Evolutionary conservation across 2,113 vertebrate genomes (phyloP).

Genomic region (Hypocryptadius cinnamomeus): DNA sequence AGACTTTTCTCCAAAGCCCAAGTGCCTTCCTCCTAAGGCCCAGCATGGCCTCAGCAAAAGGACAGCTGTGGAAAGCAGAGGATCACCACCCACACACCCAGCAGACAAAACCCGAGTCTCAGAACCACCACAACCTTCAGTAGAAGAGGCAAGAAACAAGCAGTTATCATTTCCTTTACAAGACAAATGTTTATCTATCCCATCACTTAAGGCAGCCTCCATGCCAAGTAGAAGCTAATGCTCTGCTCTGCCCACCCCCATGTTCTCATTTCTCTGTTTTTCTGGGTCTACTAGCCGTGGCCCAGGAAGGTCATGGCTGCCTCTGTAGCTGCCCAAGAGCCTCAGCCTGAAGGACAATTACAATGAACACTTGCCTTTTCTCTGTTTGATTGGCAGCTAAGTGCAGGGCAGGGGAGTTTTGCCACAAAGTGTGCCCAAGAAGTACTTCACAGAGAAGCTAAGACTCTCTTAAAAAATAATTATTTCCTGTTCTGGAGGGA

Average conservation of each 20-base stretch:
- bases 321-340: not conserved
- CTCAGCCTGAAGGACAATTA: not conserved
- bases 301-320: not conserved
- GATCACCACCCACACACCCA: not conserved
- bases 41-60: not conserved
- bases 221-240: not conserved
- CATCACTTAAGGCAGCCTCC: not conserved
- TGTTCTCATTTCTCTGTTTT: slow-evolving; percentile 7
- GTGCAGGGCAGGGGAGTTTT: not conserved
- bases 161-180: not conserved
- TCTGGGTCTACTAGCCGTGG: not conserved
- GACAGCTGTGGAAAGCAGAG: not conserved
- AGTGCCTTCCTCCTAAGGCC: not conserved
- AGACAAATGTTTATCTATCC: not conserved
- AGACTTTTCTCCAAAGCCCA: not conserved
- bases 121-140: not conserved
- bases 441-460: not conserved
- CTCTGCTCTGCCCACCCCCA: not conserved
- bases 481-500: not conserved
- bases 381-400: not conserved
- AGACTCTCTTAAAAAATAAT: not conserved
- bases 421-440: not conserved
- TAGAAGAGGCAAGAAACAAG: not conserved
- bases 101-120: not conserved
- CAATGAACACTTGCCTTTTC: not conserved